Evolutionary conservation across 2,797 vertebrate genomes (phyloP), one percentile per base, ranked within the genome.

Genomic region (Melanotaenia trifasciata): DNA sequence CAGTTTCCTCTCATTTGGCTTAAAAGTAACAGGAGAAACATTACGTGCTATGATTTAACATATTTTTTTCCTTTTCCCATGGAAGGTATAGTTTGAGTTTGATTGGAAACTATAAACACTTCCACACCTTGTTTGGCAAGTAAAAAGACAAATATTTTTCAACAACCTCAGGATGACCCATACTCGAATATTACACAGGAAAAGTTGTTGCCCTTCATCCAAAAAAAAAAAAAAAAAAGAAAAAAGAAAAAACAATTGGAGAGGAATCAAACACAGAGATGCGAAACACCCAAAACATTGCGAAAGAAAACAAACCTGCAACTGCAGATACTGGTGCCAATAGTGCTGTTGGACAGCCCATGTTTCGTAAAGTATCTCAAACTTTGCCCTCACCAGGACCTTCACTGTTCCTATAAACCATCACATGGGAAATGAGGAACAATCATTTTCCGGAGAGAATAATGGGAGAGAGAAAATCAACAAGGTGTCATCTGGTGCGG

Each of bases 401-500:
- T 79, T 78, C 47, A 64, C 78, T 78, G 63, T 89, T 90, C 71
- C 78, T 66, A 79, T 81, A 79, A 90, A 89, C 81, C 72, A 83
- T 83, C 75, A 83, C 87, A 86, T 33, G 74, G 91, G 90, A 92
- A 87, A 84, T 74, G 67, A 77, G 67, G 69, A 85, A 81, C 85
- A 87, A 89, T 92, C 74, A 78, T 74, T 80, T 87, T 87, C 75
- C 79, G 84, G 78, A 74, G 59, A 86, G 84, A 87, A 91, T 86
- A 91, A 93, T 79, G 79, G 83, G 43, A 74, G 75, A 77, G 64
- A 86, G 62, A 80, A 87, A 81, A 88, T 90, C 87, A 93, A 90
- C 87, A 90, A 87, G 81, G 89, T 91, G 92, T 94, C 84, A 84
- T 92, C 86, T 86, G 84, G 75, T 77, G 71, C 53, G 76, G 89